These are phyloP conservation scores for Hippolais icterina DNA, from an alignment of 2,113 vertebrate species.

Conservation along the genomic window DNA sequence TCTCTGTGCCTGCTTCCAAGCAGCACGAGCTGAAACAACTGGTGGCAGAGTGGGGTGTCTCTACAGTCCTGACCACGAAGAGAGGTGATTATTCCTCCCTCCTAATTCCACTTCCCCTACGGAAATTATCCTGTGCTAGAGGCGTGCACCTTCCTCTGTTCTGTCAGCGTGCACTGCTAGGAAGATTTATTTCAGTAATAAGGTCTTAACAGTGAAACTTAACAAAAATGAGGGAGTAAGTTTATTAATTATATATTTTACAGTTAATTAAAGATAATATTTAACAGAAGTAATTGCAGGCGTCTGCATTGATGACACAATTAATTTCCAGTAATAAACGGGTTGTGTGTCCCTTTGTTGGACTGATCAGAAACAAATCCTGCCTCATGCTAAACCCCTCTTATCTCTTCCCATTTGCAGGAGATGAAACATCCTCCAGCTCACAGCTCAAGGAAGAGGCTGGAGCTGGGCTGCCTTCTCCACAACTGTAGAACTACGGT, in stretches of 20 bases:
- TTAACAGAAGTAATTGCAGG: slow-evolving; percentile 75
- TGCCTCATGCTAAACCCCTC: neutral
- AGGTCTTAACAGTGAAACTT: slow-evolving; percentile 54
- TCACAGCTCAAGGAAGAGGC: neutral
- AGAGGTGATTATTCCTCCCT: slow-evolving; percentile 44
- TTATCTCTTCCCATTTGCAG: slow-evolving; percentile 18
- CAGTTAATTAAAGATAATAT: slow-evolving; percentile 71
- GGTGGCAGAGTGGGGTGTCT: neutral
- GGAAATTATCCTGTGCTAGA: neutral
- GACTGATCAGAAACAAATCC: slow-evolving; percentile 57
- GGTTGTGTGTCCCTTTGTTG: slow-evolving; percentile 40
- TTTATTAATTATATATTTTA: slow-evolving; percentile 78
- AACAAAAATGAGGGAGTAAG: slow-evolving; percentile 17
- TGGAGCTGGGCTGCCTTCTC: neutral
- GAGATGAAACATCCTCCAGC: slow-evolving; percentile 30
- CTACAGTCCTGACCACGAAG: neutral
- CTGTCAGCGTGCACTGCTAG: neutral
- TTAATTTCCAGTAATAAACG: slow-evolving; percentile 58
- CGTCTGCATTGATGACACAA: slow-evolving; percentile 32
- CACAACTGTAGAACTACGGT: neutral
- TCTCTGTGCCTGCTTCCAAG: slow-evolving; percentile 6
- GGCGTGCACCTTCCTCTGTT: neutral
- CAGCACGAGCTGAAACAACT: slow-evolving; percentile 16
- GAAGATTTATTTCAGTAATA: slow-evolving; percentile 66
- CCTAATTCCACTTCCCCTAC: neutral